phyloP scores from a whole-genome alignment of 2,797 vertebrate genomes.

The Somateria mollissima region DNA sequence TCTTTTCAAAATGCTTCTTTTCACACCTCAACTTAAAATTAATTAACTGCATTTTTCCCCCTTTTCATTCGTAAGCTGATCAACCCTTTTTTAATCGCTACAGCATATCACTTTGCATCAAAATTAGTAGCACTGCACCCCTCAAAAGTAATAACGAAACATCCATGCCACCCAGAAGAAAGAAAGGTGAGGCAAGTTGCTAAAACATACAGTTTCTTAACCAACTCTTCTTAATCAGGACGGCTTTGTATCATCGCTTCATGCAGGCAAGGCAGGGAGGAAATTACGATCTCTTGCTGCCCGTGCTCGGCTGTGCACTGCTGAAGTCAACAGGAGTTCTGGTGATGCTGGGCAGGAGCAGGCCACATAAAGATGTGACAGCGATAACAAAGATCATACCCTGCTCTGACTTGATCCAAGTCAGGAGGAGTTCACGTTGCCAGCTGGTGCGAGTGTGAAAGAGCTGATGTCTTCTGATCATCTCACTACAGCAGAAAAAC shows the following conservation, averaged over 20 bases:
- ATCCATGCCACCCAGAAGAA: not conserved
- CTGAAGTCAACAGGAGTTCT: not conserved
- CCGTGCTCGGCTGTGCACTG: not conserved
- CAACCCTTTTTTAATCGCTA: not conserved
- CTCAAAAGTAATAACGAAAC: not conserved
- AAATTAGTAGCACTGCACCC: not conserved
- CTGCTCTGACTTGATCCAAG: constrained; percentile 11
- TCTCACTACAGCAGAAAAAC: not conserved
- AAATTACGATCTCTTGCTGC: not conserved
- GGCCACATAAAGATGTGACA: not conserved
- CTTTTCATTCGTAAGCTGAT: not conserved
- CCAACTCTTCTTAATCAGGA: not conserved
- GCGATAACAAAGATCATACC: not conserved
- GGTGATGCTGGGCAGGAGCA: not conserved
- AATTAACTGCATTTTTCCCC: not conserved
- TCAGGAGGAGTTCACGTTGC: not conserved
- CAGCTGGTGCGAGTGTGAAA: not conserved
- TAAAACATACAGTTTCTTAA: not conserved
- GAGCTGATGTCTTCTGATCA: not conserved
- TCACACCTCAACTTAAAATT: not conserved
- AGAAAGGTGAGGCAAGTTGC: not conserved
- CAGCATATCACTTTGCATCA: not conserved
- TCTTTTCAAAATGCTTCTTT: not conserved
- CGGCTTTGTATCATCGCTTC: not conserved
- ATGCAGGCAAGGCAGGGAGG: not conserved